These are phyloP conservation scores for Phaonia tiefii DNA, from an alignment of 2,888 invertebrate species.

Conservation along the genomic window DNA sequence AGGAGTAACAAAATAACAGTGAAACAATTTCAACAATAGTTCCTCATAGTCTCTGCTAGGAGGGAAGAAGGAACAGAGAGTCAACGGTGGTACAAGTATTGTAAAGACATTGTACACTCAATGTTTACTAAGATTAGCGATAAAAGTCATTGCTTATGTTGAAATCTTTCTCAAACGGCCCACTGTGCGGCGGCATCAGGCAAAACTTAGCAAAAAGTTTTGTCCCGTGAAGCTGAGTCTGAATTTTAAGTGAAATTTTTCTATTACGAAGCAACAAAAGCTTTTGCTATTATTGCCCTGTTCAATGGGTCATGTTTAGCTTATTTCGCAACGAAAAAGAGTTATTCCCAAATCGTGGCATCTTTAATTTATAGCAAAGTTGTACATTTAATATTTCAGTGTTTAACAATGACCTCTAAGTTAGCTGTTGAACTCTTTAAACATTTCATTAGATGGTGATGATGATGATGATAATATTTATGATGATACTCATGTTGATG, in stretches of 20 bases:
- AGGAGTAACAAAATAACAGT: not conserved
- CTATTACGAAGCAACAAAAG: not conserved
- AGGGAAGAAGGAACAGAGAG: not conserved
- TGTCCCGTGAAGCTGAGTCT: slow-evolving; percentile 8
- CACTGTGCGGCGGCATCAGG: no score
- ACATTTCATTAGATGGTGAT: not conserved
- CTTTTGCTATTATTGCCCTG: not conserved
- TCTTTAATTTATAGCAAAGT: slow-evolving; percentile 3
- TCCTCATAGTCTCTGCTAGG: not conserved
- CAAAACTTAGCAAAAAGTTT: slow-evolving; percentile 27
- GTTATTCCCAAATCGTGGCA: not conserved
- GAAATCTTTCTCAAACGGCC: no score
- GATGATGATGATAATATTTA: not conserved
- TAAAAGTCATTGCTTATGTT: no score
- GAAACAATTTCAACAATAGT: not conserved
- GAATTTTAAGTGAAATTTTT: slow-evolving; percentile 35
- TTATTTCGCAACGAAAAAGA: not conserved
- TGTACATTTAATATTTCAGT: not conserved
- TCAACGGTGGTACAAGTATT: no score
- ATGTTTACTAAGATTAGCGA: no score
- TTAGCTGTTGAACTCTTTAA: not conserved
- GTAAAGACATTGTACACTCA: no score
- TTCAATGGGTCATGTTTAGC: not conserved
- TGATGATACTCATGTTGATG: not conserved
- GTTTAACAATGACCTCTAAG: slow-evolving; percentile 19